Conservation (phyloP, 2,888 invertebrate genomes). For the Petrolisthes manimaculis region DNA sequence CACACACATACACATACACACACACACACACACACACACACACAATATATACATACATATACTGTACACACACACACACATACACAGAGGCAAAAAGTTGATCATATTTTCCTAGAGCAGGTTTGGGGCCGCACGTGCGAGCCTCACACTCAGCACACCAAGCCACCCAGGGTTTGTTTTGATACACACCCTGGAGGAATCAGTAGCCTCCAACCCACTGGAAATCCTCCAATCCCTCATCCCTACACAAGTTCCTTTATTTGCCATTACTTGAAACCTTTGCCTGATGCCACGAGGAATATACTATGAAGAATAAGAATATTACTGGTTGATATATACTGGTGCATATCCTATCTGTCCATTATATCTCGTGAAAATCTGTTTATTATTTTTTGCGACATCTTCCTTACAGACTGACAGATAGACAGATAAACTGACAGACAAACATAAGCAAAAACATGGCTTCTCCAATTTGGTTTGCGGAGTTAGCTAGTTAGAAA, state of each 20-base stretch:
- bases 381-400: too few relatives aligned
- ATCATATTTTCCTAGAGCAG: slow-evolving; percentile 6
- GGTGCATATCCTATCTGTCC: too few relatives aligned
- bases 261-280: too few relatives aligned
- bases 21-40: slow-evolving; percentile 23
- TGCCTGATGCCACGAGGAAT: too few relatives aligned
- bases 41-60: too few relatives aligned
- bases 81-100: neutral
- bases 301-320: too few relatives aligned
- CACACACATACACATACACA: neutral
- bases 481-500: too few relatives aligned
- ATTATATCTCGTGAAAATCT: too few relatives aligned
- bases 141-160: neutral
- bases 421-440: neutral
- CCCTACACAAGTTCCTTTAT: too few relatives aligned
- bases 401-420: neutral
- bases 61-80: slow-evolving; percentile 9
- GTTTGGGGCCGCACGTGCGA: slow-evolving; percentile 29
- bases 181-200: neutral
- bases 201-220: neutral
- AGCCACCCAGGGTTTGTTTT: neutral
- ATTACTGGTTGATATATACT: too few relatives aligned
- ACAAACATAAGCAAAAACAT: neutral
- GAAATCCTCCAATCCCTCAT: too few relatives aligned
- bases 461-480: too few relatives aligned